These are phyloP conservation scores for Psammodynastes pulverulentus DNA, from an alignment of 2,113 vertebrate species.

Conservation along the genomic window DNA sequence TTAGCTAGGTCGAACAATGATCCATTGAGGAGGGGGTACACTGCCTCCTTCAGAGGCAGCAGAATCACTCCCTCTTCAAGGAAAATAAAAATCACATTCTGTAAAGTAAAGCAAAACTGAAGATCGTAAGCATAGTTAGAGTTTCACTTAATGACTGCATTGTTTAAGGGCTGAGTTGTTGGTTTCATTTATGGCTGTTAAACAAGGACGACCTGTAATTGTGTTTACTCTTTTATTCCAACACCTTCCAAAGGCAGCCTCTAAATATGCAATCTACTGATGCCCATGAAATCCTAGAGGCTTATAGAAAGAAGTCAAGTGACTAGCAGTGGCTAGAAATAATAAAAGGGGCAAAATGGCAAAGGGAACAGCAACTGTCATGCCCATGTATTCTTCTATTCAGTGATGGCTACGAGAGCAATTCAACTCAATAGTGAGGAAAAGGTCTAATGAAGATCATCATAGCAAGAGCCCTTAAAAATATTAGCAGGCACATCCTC, in stretches of 20 bases:
- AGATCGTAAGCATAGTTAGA: neutral
- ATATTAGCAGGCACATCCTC: neutral
- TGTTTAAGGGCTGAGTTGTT: neutral
- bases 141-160: neutral
- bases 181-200: neutral
- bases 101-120: neutral
- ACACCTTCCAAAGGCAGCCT: neutral
- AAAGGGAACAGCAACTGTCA: neutral
- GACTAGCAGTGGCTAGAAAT: neutral
- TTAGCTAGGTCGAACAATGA: neutral
- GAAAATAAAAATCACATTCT: neutral
- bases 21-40: neutral
- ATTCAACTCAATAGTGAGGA: neutral
- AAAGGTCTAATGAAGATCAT: neutral
- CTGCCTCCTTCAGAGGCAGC: too few species aligned
- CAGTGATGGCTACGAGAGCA: neutral
- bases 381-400: neutral
- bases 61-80: too few species aligned
- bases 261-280: neutral
- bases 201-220: neutral
- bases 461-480: neutral
- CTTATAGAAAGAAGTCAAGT: neutral
- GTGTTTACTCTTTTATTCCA: neutral
- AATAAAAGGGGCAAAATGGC: neutral
- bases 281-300: neutral